Evolutionary conservation across 2,888 invertebrate genomes (phyloP), one percentile per base, ranked within the genome.

Genomic region (Leptopilina myrica): DNA sequence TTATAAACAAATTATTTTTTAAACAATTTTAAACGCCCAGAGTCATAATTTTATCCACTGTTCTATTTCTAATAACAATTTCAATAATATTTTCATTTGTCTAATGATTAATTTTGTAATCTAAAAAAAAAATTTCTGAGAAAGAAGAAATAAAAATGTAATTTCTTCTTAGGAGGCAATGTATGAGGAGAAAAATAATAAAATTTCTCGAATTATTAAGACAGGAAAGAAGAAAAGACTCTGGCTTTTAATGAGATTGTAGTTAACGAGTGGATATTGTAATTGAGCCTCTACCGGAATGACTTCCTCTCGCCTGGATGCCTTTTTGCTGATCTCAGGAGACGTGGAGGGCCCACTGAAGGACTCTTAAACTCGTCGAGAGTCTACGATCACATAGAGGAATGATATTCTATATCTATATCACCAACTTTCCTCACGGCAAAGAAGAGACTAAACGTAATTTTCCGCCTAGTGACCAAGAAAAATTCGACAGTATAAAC

Each of bases 401-500:
- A 59, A 33, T 33, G 33, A 33, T 46, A 76, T 76, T 20, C 73
- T 73, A n/a, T 73, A 73, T 40, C 14, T 73, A 56, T 59, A 20
- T 62, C 7, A 62, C 12, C 56, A 73, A 11, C 33, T 56, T 26
- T 53, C 9, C n/a, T 40, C 33, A 43, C 49, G 46, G 46, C 43
- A 62, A 76, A 64, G 43, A 15, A 49, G 49, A 46, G 49, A 46
- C 62, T 76, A n/a, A 46, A 62, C n/a, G 76, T 64, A 76, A 64
- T 76, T 76, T 76, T 76, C 76, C 62, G 20, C 69, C 33, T 73
- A 73, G 84, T 83, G 83, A 83, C 79, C 85, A 82, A 85, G 84
- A 87, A 85, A 87, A 85, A 87, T 85, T 85, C 20, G 84, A 79
- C 85, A 81, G 83, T 76, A 20, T 20, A 79, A 82, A 83, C 78